A percentile compares a stretch with the other conserved stretches of the same genome.
Conservation (phyloP, 2,797 vertebrate species). For the Anguilla pacifica region DNA sequence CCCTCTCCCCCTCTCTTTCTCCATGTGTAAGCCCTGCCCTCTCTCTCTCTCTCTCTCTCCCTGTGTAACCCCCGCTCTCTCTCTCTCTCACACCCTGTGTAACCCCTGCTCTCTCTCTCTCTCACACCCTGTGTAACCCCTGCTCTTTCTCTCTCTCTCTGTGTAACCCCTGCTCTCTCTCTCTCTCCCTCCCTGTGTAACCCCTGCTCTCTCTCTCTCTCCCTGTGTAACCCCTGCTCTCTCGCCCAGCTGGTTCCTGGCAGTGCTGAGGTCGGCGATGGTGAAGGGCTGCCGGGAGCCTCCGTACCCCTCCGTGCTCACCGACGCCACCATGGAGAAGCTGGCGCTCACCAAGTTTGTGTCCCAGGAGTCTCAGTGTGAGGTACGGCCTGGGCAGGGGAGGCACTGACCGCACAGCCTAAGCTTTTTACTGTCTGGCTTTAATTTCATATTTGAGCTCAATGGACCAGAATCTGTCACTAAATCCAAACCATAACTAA, state of each 20-base stretch:
- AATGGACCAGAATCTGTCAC: neutral
- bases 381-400: neutral
- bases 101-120: neutral
- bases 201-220: too few relatives aligned
- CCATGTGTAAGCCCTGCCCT: neutral
- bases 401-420: neutral
- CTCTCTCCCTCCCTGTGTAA: too few relatives aligned
- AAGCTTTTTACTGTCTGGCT: neutral
- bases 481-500: neutral
- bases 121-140: neutral
- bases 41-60: neutral
- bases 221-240: neutral
- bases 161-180: too few relatives aligned
- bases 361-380: slow-evolving; percentile 78
- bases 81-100: too few relatives aligned
- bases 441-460: neutral
- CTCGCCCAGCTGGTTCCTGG: slow-evolving; percentile 83
- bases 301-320: slow-evolving; percentile 89
- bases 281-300: slow-evolving; percentile 90
- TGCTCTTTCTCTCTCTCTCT: neutral
- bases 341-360: slow-evolving; percentile 93
- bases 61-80: neutral
- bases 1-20: neutral
- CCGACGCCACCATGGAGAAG: slow-evolving; percentile 96
- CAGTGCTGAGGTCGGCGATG: slow-evolving; percentile 87